Evolutionary conservation across 2,888 invertebrate species (phyloP).

Genomic region (Tetragonula carbonaria): DNA sequence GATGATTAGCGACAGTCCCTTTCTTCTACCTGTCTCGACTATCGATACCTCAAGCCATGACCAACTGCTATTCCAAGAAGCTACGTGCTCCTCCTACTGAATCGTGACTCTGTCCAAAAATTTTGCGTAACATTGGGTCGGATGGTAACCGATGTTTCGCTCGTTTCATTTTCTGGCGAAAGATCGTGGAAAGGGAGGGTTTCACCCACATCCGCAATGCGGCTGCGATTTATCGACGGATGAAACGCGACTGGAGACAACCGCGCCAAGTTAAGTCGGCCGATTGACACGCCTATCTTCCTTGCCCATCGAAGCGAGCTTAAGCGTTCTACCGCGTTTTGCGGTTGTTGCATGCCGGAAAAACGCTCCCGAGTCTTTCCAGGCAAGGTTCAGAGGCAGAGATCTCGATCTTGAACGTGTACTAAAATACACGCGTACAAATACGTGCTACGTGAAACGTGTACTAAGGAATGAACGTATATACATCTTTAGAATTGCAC

Average conservation of each 20-base stretch:
- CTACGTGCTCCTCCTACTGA: background rate
- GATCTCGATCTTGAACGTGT: too few relatives aligned
- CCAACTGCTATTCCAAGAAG: background rate
- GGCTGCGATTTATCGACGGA: slow-evolving; percentile 53
- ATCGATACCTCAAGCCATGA: background rate
- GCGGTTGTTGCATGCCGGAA: background rate
- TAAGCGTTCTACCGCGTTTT: slow-evolving; percentile 30
- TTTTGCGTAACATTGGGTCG: background rate
- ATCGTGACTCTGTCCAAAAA: background rate
- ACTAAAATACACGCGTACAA: too few relatives aligned
- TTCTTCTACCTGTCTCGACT: slow-evolving; percentile 25
- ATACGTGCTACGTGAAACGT: too few relatives aligned
- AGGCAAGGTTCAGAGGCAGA: too few relatives aligned
- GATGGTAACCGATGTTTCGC: too few relatives aligned
- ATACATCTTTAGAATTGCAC: too few relatives aligned
- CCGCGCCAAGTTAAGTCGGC: slow-evolving; percentile 46
- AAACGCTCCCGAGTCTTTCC: background rate
- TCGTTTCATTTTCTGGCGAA: background rate
- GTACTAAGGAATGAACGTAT: too few relatives aligned
- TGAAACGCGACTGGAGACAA: slow-evolving; percentile 27
- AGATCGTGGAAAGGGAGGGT: background rate
- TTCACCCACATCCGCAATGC: slow-evolving; percentile 55
- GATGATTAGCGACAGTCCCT: slow-evolving; percentile 50
- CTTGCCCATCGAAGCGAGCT: slow-evolving; percentile 7
- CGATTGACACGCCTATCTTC: slow-evolving; percentile 29